Evolutionary conservation across 2,888 invertebrate species (phyloP), one percentile per base, ranked within the genome.

Genomic region (Bellardia bayeri): DNA sequence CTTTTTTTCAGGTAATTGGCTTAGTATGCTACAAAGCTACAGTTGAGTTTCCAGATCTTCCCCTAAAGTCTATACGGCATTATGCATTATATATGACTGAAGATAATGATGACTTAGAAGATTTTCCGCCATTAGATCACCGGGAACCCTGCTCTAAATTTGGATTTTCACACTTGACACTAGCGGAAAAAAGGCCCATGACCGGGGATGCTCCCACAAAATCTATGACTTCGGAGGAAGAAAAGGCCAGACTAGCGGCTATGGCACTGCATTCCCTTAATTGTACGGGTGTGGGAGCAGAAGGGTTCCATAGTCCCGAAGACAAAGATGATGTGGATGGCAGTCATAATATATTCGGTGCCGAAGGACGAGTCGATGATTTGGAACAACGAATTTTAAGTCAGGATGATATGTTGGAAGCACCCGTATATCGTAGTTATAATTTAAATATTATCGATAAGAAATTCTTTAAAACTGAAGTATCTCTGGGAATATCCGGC

Each of bases 61-160:
- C 94, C 30, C 94, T 96, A 69, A 95, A 96, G 90, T 95, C 96
- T 54, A 95, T 96, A 23, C 94, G 95, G 79, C 95, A 96, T 91
- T 99, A 98, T 93, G 97, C 98, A 63, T 95, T 99, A 80, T 98
- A 97, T 92, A 98, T 99, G 93, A 98, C 98, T 40, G 99, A 99
- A 94, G 99, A 99, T 91, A 98, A 98, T 92, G 99, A 99, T 1
- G 93, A 93, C 72, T 91, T 93, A 91, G 98, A 98, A 94, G 99
- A 98, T 90, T 98, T 99, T 92, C 98, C 99, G 0, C 97, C 97
- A 90, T 94, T 99, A 13, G 98, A 98, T 92, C 95, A 96, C 14
- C 95, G 96, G 86, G 99, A 99, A 94, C 96, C 97, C 1, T 97
- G 99, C 89, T 97, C 97, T 0, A 99, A 99, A 94, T 99, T 98